Base-by-base conservation (phyloP, 2,113 vertebrate genomes). In the Prochilodus magdalenae region DNA sequence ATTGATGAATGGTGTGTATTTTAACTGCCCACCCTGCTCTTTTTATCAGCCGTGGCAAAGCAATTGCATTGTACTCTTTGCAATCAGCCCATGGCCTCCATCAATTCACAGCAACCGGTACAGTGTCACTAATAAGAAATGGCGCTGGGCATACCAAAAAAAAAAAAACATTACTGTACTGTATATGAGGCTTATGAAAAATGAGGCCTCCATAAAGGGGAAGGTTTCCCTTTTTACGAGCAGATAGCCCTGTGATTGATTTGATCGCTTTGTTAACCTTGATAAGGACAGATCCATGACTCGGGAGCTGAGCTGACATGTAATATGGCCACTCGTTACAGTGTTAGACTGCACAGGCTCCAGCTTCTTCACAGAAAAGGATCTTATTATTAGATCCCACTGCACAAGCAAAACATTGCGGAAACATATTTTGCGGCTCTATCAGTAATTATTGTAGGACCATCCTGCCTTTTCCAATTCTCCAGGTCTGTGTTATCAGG, bases 221-320 rank as follows among this genome's bases (percentile, higher is more conserved):
- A 63, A 70, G 72, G 69, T 60, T 85, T 57, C 65, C 30, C 36
- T 72, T 73, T 27, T 71, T 63, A 66, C 72, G 80, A 80, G 86
- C 80, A 80, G 83, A 90, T 90, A 69, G 83, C 59, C 83, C 88
- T 91, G 81, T 92, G 90, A 93, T 89, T 89, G 88, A 92, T 92
- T 89, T 90, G 87, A 93, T 92, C 90, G 90, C 87, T 89, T 91
- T 87, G 89, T 92, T 91, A 91, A 92, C 91, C 92, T 93, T 91
- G 91, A 90, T 74, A 83, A 81, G 87, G 88, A 86, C 75, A 36
- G 62, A 55, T n/a, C 22, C 8, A 15, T 79, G 80, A 51, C 33
- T 29, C 33, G 27, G 6, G 27, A 20, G 62, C 66, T 22, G 57
- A 44, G 27, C 44, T 26, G 44, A 86, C 74, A 71, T 78, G 73